These are phyloP conservation scores for Petrocephalus sullivani DNA, from an alignment of 2,797 vertebrate genomes.

Conservation along the genomic window DNA sequence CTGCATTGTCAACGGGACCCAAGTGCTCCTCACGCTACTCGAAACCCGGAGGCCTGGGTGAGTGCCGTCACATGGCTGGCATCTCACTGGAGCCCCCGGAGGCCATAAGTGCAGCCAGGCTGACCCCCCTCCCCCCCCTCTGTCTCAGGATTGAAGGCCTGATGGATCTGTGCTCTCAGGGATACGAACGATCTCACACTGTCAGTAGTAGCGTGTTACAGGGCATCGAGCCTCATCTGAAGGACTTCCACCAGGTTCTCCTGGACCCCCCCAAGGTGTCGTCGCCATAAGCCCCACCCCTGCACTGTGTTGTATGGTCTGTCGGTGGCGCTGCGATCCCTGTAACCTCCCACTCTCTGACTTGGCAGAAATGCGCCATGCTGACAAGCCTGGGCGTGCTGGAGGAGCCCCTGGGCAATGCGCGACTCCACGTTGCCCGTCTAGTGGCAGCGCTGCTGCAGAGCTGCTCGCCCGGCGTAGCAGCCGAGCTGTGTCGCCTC, in stretches of 20 bases:
- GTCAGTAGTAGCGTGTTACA: slow-evolving; percentile 85
- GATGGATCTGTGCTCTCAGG: slow-evolving; percentile 94
- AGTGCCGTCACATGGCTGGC: background rate
- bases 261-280: slow-evolving; percentile 87
- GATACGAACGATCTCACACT: slow-evolving; percentile 83
- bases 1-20: slow-evolving; percentile 89
- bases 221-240: slow-evolving; percentile 86
- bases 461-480: slow-evolving; percentile 78
- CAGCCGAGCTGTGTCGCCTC: slow-evolving; percentile 86
- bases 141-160: slow-evolving; percentile 80
- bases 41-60: slow-evolving; percentile 87
- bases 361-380: slow-evolving; percentile 78
- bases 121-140: background rate
- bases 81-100: background rate
- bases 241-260: slow-evolving; percentile 94
- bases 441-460: slow-evolving; percentile 87
- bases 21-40: slow-evolving; percentile 89
- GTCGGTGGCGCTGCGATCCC: background rate
- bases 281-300: background rate
- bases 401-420: slow-evolving; percentile 90
- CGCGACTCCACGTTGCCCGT: slow-evolving; percentile 85
- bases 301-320: background rate
- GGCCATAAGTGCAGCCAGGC: background rate
- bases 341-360: background rate
- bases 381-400: slow-evolving; percentile 89